Base-by-base conservation (phyloP, 2,888 invertebrate species). In the Ypsolopha scabrella region DNA sequence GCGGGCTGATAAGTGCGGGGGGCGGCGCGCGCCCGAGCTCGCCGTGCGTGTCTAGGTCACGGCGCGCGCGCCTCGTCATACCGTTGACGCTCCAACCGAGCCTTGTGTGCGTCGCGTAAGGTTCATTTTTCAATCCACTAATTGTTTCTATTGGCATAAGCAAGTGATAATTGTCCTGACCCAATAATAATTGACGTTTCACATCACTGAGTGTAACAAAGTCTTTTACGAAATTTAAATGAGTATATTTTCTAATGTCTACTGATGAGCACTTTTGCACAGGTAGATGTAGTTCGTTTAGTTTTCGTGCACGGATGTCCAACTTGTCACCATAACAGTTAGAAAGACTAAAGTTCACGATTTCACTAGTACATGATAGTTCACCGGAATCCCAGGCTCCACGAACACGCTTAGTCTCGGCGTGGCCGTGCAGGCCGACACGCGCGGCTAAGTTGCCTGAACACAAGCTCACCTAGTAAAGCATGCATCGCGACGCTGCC, bases 121-220 rank as follows among this genome's bases (percentile, higher is more conserved):
- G 51, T 45, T 52, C 52, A 33, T 37, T n/a, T 8, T 2, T 3
- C 24, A 45, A 49, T 6, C 49, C 49, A 8, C 10, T 7, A 13
- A 41, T 14, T 35, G 49, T 11, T 45, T 45, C 38, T 9, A 49
- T 13, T 11, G 52, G 52, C 14, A 49, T 13, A 33, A 49, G 9
- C 11, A 52, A 47, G 9, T 49, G n/a, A 33, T 45, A 49, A 14
- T 52, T 52, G 34, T 52, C 44, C 33, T 63, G 63, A 0, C 62
- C 65, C 36, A 65, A 61, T 34, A 63, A 52, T 6, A 63, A 41
- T 54, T 64, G 58, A 0, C 63, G 63, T 49, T 58, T 56, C n/a
- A 13, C 24, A 34, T 48, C 39, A 48, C 7, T 11, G 8, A 11
- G 13, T 33, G 9, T 39, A n/a, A 57, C 35, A 24, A 43, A 37